Percentiles rank a stretch among this genome's conserved stretches.
These are phyloP conservation scores for Coluber constrictor DNA, from an alignment of 2,797 vertebrate genomes.

Conservation along the genomic window DNA sequence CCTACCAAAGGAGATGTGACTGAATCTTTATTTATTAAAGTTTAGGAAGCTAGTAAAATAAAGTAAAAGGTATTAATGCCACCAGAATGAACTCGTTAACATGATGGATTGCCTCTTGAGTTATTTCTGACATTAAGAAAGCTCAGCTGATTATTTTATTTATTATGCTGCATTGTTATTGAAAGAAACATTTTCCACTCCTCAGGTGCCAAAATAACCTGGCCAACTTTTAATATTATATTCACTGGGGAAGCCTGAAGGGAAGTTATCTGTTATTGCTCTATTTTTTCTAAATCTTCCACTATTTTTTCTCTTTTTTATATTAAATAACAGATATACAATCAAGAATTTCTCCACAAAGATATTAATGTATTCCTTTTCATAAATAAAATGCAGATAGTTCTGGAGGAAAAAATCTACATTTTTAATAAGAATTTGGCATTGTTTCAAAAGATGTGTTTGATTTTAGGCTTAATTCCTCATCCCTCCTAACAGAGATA, in stretches of 20 bases:
- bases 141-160: background rate
- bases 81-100: background rate
- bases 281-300: background rate
- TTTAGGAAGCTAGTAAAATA: background rate
- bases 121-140: background rate
- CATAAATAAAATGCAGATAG: background rate
- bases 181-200: background rate
- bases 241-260: background rate
- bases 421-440: background rate
- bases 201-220: background rate
- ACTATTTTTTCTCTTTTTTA: background rate
- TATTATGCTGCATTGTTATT: background rate
- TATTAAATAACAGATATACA: background rate
- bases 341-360: background rate
- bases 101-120: background rate
- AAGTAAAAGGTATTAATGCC: background rate
- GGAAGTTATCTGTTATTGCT: background rate
- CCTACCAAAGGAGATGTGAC: background rate
- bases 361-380: background rate
- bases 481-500: background rate
- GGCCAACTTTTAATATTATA: background rate
- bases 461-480: background rate
- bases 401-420: background rate
- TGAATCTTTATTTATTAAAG: background rate
- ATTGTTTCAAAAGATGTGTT: background rate